Evolutionary conservation across 2,797 vertebrate species (phyloP), one percentile per base, ranked within the genome.

Genomic region (Tarsius wallacei): DNA sequence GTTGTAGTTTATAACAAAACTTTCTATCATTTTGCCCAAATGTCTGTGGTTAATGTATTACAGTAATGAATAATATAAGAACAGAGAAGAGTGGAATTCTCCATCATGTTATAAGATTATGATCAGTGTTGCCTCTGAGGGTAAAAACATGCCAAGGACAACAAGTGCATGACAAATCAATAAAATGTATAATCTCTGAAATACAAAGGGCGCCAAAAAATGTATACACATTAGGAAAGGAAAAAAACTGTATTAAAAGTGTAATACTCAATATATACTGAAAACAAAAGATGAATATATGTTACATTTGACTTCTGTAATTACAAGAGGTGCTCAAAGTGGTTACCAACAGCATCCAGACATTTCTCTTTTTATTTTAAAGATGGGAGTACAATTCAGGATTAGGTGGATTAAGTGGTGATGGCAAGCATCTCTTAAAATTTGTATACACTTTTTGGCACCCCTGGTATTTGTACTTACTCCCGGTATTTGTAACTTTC

Each of bases 61-160:
- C 10, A 6, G 15, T 53, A 77, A 77, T 12, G 31, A 64, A 77
- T n/a, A 80, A 87, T 26, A 77, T 12, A 61, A 87, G 88, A 71
- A 78, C 17, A 87, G 53, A 61, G 74, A 36, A 90, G 61, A 83
- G 61, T 77, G 28, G 57, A 77, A 76, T 91, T 87, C 55, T 91
- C 63, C 21, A 36, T 8, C 4, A 22, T 21, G 33, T 55, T 87
- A 19, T 36, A 70, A 90, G 47, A 87, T 86, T n/a, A 24, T 42
- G 51, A 95, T 57, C 33, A 21, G 10, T 63, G 3, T 53, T 66
- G 80, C 7, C 28, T 55, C 66, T 96, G 90, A 66, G 47, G 22
- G 13, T 74, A 90, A 87, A 76, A 93, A 31, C 28, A n/a, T 9
- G 3, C 26, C 51, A 87, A 57, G 26, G 28, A 42, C 12, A 64